Evolutionary conservation across 2,113 vertebrate species (phyloP).

Genomic region (Taurulus bubalis): DNA sequence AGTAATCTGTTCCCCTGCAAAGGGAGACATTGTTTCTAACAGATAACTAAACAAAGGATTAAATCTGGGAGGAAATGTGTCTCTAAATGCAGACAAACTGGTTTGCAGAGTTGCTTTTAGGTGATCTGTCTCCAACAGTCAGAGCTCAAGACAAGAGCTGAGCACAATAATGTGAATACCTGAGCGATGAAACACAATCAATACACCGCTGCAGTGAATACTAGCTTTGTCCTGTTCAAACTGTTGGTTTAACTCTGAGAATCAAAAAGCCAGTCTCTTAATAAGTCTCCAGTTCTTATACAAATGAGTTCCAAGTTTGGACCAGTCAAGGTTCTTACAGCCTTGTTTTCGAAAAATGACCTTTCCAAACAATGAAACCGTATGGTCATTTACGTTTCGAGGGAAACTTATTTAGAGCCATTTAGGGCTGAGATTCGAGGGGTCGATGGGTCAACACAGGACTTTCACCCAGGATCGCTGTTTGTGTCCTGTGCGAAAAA

Average conservation of each 20-base stretch:
- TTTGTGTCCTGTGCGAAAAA: not conserved
- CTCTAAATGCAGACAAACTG: constrained; percentile 7
- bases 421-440: not conserved
- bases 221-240: not conserved
- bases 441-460: not conserved
- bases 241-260: not conserved
- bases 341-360: not conserved
- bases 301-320: not conserved
- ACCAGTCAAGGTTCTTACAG: not conserved
- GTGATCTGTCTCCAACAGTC: not conserved
- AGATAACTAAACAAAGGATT: constrained; percentile 19
- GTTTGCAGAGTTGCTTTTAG: constrained; percentile 21
- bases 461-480: not conserved
- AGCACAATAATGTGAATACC: not conserved
- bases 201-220: not conserved
- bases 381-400: not conserved
- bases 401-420: too few species aligned
- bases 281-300: not conserved
- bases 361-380: not conserved
- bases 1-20: constrained; percentile 18
- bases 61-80: constrained; percentile 15
- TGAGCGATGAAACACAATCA: not conserved
- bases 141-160: not conserved
- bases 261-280: not conserved
- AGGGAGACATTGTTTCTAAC: not conserved